Conservation (phyloP, 1,140 invertebrate species). For the Macrobrachium rosenbergii region DNA sequence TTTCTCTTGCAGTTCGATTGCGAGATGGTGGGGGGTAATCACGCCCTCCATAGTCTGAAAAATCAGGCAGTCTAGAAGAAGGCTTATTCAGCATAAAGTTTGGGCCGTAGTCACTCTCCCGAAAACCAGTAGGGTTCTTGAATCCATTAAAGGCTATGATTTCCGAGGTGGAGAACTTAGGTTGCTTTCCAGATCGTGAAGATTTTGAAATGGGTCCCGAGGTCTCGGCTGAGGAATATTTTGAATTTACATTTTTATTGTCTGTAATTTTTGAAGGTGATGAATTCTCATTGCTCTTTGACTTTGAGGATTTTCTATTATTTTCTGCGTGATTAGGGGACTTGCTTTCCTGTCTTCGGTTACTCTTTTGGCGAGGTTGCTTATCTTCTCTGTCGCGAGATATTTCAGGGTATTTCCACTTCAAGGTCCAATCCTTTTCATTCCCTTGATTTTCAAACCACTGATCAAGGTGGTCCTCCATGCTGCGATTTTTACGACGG, state of each 20-base stretch:
- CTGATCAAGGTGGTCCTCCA: constrained; percentile 65
- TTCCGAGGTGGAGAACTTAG: constrained; percentile 52
- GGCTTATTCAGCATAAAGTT: constrained; percentile 66
- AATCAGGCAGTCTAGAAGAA: constrained; percentile 45
- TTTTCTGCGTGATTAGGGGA: constrained; percentile 48
- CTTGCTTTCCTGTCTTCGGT: constrained; percentile 26
- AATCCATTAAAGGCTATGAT: constrained; percentile 65
- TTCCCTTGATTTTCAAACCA: constrained; percentile 52
- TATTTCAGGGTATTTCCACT: constrained; percentile 54
- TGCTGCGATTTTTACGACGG: constrained; percentile 61
- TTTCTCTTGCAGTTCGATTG: constrained; percentile 31
- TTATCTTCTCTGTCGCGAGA: constrained; percentile 34
- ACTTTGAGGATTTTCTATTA: constrained; percentile 31
- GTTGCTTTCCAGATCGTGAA: constrained; percentile 21
- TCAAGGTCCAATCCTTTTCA: constrained; percentile 52
- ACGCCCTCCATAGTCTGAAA: constrained; percentile 57
- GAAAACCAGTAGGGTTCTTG: constrained; percentile 62
- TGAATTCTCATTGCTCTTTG: constrained; percentile 42
- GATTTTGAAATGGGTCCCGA: constrained; percentile 26
- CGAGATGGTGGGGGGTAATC: constrained; percentile 45
- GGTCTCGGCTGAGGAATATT: background rate
- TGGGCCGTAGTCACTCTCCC: constrained; percentile 65
- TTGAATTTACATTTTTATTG: constrained; percentile 31
- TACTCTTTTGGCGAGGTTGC: constrained; percentile 16
- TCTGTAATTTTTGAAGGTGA: constrained; percentile 35